phyloP scores from a whole-genome alignment of 2,797 vertebrate genomes.

The Melanotaenia boesemani region DNA sequence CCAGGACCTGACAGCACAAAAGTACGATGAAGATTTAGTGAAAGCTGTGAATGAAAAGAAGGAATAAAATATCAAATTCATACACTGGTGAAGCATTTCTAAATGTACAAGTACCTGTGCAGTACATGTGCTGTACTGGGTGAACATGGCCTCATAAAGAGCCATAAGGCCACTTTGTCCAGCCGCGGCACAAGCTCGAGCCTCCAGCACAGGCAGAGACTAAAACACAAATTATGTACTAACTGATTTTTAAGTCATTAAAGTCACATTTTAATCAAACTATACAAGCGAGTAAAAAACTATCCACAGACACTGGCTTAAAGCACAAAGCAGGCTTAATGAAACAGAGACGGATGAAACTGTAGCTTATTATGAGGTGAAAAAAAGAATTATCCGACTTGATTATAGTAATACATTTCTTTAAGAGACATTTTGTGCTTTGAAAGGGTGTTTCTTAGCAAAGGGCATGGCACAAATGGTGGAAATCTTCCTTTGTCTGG shows the following conservation, averaged over 20 bases:
- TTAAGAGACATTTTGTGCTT: background rate
- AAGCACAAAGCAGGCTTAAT: background rate
- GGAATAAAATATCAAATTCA: background rate
- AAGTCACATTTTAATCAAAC: background rate
- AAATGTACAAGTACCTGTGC: conserved; percentile 86
- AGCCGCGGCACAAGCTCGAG: conserved; percentile 95
- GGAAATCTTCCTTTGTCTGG: too few relatives aligned
- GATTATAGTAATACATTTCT: background rate
- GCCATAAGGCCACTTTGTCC: conserved; percentile 99
- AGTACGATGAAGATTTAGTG: background rate
- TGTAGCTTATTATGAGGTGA: background rate
- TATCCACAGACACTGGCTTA: background rate
- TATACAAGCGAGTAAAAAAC: background rate
- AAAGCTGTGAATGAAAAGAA: background rate
- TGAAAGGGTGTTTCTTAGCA: background rate
- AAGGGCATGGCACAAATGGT: too few relatives aligned
- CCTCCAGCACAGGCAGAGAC: conserved; percentile 93
- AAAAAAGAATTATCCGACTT: background rate
- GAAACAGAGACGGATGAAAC: background rate
- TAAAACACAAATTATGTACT: conserved; percentile 59
- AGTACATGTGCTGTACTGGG: conserved; percentile 98
- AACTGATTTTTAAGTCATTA: background rate
- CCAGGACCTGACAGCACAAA: conserved; percentile 87
- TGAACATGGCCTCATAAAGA: conserved; percentile 98
- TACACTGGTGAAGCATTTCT: background rate